Conservation (phyloP, 2,888 invertebrate genomes). For the Deilephila elpenor region DNA sequence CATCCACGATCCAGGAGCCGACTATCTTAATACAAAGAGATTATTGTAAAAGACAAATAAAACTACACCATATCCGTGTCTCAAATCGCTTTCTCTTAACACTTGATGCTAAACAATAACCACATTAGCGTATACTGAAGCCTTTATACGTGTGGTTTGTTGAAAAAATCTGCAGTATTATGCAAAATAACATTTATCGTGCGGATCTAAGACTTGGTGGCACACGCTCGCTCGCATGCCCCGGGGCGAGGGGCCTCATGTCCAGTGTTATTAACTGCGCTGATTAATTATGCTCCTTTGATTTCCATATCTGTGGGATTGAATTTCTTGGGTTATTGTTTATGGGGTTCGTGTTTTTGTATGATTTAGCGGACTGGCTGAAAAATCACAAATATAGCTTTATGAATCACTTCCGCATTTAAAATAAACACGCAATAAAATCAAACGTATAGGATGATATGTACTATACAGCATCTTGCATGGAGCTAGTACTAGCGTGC, state of each 20-base stretch:
- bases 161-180: conserved; percentile 80
- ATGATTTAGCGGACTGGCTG: too few relatives aligned
- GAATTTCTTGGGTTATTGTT: background rate
- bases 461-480: too few relatives aligned
- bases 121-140: conserved; percentile 64
- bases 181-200: conserved; percentile 74
- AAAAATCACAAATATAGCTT: background rate
- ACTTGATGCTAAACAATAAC: conserved; percentile 44
- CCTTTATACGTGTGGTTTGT: conserved; percentile 69
- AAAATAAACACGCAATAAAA: too few relatives aligned
- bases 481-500: too few relatives aligned
- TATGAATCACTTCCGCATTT: background rate
- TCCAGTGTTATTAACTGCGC: conserved; percentile 17
- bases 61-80: background rate
- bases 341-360: background rate
- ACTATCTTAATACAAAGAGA: too few relatives aligned
- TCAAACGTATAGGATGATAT: too few relatives aligned
- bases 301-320: background rate
- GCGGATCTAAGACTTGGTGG: conserved; percentile 55
- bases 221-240: conserved; percentile 68
- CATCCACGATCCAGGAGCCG: too few relatives aligned
- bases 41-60: too few relatives aligned
- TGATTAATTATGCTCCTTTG: conserved; percentile 24
- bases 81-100: conserved; percentile 31
- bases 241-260: conserved; percentile 39